Percentiles rank a stretch among this genome's conserved stretches.
phyloP scores from a whole-genome alignment of 2,113 vertebrate genomes.

The Neodon shergylaensis region DNA sequence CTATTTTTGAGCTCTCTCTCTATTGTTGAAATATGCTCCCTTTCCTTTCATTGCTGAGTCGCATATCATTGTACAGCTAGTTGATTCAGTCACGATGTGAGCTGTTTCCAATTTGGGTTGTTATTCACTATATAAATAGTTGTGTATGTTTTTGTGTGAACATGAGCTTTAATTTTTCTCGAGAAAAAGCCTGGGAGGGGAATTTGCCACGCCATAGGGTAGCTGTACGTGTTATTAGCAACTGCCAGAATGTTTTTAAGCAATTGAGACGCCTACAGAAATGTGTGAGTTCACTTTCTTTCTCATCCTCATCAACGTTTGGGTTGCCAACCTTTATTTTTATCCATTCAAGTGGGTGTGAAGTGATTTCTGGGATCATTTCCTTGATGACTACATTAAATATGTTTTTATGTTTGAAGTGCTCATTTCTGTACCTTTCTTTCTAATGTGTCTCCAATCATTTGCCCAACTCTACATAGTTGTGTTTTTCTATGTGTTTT shows the following conservation, averaged over 20 bases:
- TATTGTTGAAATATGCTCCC: neutral
- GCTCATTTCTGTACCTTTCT: slow-evolving; percentile 13
- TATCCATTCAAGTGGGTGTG: slow-evolving; percentile 48
- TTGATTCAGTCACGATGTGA: slow-evolving; percentile 39
- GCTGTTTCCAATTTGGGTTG: slow-evolving; percentile 30
- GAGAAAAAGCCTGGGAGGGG: slow-evolving; percentile 5
- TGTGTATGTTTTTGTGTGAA: neutral
- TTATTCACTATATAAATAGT: slow-evolving; percentile 7
- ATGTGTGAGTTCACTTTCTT: slow-evolving; percentile 57
- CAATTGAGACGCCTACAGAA: slow-evolving; percentile 42
- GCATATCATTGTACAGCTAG: neutral
- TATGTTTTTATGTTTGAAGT: slow-evolving; percentile 54
- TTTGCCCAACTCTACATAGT: slow-evolving; percentile 3
- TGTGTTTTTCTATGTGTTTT: neutral
- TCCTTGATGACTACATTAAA: slow-evolving; percentile 52
- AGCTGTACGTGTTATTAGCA: slow-evolving; percentile 42
- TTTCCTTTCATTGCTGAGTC: slow-evolving; percentile 24
- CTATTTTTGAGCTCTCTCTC: neutral
- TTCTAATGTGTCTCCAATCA: slow-evolving; percentile 34
- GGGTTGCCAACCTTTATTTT: slow-evolving; percentile 63
- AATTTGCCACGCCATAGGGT: neutral
- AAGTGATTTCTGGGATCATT: slow-evolving; percentile 56
- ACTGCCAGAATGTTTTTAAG: slow-evolving; percentile 40
- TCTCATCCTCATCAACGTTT: slow-evolving; percentile 45
- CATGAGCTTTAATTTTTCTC: slow-evolving; percentile 38